Conservation (phyloP, 2,888 invertebrate species). For the Dione juno region DNA sequence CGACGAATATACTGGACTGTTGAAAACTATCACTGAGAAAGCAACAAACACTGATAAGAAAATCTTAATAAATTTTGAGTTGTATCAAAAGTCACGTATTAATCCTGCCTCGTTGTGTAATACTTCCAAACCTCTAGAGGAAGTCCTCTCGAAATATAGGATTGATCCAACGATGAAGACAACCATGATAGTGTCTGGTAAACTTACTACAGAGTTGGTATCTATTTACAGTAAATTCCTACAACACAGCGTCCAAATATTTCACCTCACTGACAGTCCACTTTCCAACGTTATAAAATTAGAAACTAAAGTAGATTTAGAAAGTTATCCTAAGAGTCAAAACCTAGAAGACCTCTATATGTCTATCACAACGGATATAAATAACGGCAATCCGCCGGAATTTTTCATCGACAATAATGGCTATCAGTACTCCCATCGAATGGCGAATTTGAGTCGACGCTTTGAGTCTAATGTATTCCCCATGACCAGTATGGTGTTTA, state of each 20-base stretch:
- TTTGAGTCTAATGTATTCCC: slow-evolving; percentile 98
- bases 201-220: slow-evolving; percentile 91
- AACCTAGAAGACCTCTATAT: slow-evolving; percentile 94
- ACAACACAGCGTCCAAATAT: slow-evolving; percentile 90
- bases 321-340: slow-evolving; percentile 91
- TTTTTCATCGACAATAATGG: slow-evolving; percentile 96
- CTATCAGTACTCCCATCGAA: slow-evolving; percentile 91
- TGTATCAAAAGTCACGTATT: slow-evolving; percentile 93
- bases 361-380: slow-evolving; percentile 92
- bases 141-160: slow-evolving; percentile 88
- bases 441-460: slow-evolving; percentile 89
- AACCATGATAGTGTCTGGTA: slow-evolving; percentile 92
- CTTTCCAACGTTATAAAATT: slow-evolving; percentile 89
- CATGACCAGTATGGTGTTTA: slow-evolving; percentile 93
- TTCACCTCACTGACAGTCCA: slow-evolving; percentile 86
- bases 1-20: slow-evolving; percentile 91
- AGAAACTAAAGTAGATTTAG: slow-evolving; percentile 92
- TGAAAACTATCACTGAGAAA: slow-evolving; percentile 89
- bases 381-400: slow-evolving; percentile 89
- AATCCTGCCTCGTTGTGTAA: slow-evolving; percentile 98
- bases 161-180: slow-evolving; percentile 79
- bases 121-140: slow-evolving; percentile 90
- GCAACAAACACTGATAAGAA: slow-evolving; percentile 62
- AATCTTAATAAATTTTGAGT: slow-evolving; percentile 87
- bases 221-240: slow-evolving; percentile 90